phyloP scores from a whole-genome alignment of 2,888 invertebrate genomes.

The Hermaeophaga mercurialis region DNA sequence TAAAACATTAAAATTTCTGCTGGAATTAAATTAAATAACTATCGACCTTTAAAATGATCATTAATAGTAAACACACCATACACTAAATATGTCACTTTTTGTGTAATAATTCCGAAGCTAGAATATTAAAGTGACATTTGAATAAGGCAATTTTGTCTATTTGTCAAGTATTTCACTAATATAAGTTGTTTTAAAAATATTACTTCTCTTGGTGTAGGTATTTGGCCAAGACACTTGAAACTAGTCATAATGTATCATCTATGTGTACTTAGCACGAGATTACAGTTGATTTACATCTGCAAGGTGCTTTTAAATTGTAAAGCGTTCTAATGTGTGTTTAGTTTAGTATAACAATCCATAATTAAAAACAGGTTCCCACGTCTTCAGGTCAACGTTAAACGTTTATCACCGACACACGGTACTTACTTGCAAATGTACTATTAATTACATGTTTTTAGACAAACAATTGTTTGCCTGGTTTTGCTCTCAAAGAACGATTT shows the following conservation, averaged over 20 bases:
- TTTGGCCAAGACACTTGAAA: too few relatives aligned
- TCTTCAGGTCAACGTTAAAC: conserved; percentile 37
- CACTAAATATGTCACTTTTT: too few relatives aligned
- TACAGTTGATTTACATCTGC: conserved; percentile 9
- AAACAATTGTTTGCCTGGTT: conserved; percentile 40
- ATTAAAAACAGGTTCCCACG: conserved; percentile 45
- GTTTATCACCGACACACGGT: conserved; percentile 42
- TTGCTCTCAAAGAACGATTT: conserved; percentile 25
- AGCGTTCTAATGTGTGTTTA: conserved; percentile 19
- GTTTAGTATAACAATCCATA: conserved; percentile 31
- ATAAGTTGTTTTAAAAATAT: too few relatives aligned
- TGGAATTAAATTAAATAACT: too few relatives aligned
- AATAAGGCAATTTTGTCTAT: too few relatives aligned
- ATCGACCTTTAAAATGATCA: too few relatives aligned
- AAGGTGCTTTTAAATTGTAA: conserved; percentile 13
- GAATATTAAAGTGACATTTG: too few relatives aligned
- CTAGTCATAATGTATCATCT: conserved; percentile 2
- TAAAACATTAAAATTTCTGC: too few relatives aligned
- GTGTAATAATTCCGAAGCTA: too few relatives aligned
- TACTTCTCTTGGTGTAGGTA: too few relatives aligned
- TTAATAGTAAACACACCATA: too few relatives aligned
- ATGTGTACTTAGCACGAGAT: background rate
- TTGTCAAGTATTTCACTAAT: too few relatives aligned
- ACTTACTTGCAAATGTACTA: conserved; percentile 44
- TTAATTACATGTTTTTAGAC: conserved; percentile 43